A percentile compares a stretch with the other conserved stretches of the same genome.
phyloP scores from a whole-genome alignment of 2,797 vertebrate genomes.

The Graptemys geographica region DNA sequence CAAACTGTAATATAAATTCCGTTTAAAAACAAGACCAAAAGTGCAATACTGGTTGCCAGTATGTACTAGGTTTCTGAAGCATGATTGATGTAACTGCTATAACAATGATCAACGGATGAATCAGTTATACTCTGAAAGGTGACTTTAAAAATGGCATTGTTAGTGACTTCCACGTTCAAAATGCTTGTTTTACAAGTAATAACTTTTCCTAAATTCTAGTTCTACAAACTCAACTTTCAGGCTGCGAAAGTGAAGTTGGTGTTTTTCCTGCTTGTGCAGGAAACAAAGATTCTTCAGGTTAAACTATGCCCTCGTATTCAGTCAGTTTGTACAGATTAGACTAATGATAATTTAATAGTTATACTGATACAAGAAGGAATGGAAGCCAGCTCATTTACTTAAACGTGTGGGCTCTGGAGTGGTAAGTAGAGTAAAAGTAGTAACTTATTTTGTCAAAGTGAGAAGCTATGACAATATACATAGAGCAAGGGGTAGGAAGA shows the following conservation, averaged over 20 bases:
- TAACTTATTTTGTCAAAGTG: no score
- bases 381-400: not conserved
- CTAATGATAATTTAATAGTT: not conserved
- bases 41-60: not conserved
- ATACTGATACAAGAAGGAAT: not conserved
- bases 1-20: not conserved
- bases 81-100: not conserved
- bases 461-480: no score
- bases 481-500: no score
- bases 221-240: not conserved
- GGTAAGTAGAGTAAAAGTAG: not conserved
- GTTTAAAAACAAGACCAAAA: not conserved
- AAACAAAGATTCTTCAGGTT: not conserved
- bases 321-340: not conserved
- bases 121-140: not conserved
- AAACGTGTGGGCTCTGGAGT: not conserved
- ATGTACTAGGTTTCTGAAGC: accelerated
- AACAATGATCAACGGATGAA: not conserved
- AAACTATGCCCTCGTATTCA: not conserved
- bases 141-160: not conserved
- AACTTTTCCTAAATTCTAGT: not conserved
- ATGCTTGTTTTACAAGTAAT: not conserved
- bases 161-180: not conserved
- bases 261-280: not conserved
- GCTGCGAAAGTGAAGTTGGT: not conserved